Conservation (phyloP, 2,113 vertebrate species). For the Hippocampus guttulatus region DNA sequence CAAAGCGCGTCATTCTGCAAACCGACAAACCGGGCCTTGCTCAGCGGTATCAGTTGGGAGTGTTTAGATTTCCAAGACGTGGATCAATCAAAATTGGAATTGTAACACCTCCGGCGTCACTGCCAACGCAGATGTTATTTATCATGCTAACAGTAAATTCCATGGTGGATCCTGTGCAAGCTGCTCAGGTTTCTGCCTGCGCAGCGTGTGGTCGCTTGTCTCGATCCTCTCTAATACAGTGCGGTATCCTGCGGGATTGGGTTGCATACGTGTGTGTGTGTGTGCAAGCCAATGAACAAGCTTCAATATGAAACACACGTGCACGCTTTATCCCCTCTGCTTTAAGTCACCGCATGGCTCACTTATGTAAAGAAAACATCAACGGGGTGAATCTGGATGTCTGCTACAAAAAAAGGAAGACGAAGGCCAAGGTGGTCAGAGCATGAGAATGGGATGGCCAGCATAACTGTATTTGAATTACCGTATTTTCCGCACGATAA, state of each 20-base stretch:
- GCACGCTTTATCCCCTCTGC: slow-evolving; percentile 26
- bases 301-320: slow-evolving; percentile 34
- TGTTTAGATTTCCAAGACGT: background rate
- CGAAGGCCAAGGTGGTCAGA: slow-evolving; percentile 20
- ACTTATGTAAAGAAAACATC: slow-evolving; percentile 33
- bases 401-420: slow-evolving; percentile 26
- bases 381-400: slow-evolving; percentile 20
- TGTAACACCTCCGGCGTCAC: slow-evolving; percentile 3
- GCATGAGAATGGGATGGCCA: background rate
- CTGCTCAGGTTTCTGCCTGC: slow-evolving; percentile 37
- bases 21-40: background rate
- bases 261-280: slow-evolving; percentile 48
- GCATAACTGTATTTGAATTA: background rate
- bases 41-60: background rate
- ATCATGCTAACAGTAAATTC: slow-evolving; percentile 21
- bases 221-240: slow-evolving; percentile 49
- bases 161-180: background rate
- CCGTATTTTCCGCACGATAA: too few species aligned
- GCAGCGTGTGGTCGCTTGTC: slow-evolving; percentile 43
- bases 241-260: slow-evolving; percentile 46
- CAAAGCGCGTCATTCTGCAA: background rate
- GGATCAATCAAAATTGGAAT: background rate
- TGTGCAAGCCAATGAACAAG: slow-evolving; percentile 25
- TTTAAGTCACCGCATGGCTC: slow-evolving; percentile 47
- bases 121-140: slow-evolving; percentile 8